Conservation (phyloP, 2,888 invertebrate genomes). For the Lacanobia oleracea region DNA sequence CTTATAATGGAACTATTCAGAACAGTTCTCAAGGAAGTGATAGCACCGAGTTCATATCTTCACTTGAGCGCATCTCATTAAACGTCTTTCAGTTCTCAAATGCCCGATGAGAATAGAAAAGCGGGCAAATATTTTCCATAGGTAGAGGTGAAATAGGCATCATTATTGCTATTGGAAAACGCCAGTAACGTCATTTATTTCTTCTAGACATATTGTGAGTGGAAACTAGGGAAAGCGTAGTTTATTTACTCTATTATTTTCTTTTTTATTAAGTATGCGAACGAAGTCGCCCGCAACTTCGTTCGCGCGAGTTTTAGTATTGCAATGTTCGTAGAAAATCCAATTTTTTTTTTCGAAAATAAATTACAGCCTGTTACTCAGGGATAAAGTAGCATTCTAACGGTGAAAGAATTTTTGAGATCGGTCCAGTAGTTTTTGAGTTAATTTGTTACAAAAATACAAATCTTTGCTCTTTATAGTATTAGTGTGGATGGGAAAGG, state of each 20-base stretch:
- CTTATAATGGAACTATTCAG: slow-evolving; percentile 30
- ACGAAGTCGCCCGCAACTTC: too few species aligned
- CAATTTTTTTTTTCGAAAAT: too few species aligned
- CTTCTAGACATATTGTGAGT: slow-evolving; percentile 31
- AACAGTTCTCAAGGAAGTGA: slow-evolving; percentile 50
- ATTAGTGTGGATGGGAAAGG: too few species aligned
- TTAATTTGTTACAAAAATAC: too few species aligned
- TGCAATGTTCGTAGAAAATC: too few species aligned
- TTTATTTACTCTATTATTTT: slow-evolving; percentile 29
- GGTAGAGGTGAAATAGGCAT: slow-evolving; percentile 34
- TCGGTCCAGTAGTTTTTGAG: too few species aligned
- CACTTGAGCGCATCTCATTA: slow-evolving; percentile 31
- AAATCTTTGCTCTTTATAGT: too few species aligned
- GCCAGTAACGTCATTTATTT: slow-evolving; percentile 49
- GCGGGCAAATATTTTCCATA: slow-evolving; percentile 48
- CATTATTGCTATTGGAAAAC: slow-evolving; percentile 53
- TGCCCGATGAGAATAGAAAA: slow-evolving; percentile 41
- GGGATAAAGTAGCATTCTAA: too few species aligned
- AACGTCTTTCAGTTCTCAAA: slow-evolving; percentile 34
- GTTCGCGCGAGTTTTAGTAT: too few species aligned
- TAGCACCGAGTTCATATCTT: slow-evolving; percentile 42
- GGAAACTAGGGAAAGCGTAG: neutral
- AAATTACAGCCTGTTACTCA: too few species aligned
- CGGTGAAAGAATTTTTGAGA: too few species aligned
- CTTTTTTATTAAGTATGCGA: too few species aligned